Evolutionary conservation across 2,888 invertebrate genomes (phyloP).

Genomic region (Protula sp.): DNA sequence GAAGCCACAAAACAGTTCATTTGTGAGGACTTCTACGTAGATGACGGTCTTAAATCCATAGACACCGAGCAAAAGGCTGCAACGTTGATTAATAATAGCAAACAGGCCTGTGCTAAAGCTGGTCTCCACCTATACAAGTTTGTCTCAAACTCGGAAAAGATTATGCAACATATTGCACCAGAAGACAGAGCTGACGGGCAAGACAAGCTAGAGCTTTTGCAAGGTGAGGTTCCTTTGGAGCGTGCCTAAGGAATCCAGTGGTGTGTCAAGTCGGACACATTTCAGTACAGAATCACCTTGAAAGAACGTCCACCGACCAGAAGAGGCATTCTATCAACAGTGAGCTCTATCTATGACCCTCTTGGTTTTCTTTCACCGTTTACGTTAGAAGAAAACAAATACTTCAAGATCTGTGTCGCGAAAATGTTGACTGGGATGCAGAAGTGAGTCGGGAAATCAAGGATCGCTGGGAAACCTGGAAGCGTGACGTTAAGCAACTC

Average conservation of each 20-base stretch:
- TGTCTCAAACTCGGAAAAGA: conserved; percentile 15
- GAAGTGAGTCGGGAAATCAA: background rate
- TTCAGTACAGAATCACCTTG: conserved; percentile 1
- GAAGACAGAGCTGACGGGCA: conserved; percentile 12
- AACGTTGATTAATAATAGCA: too few relatives aligned
- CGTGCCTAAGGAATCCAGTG: conserved; percentile 14
- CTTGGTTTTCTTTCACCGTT: conserved; percentile 54
- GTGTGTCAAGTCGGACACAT: conserved; percentile 10
- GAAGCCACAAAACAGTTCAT: conserved; percentile 13
- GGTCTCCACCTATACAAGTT: conserved; percentile 22
- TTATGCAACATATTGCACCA: conserved; percentile 18
- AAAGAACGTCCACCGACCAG: conserved; percentile 2
- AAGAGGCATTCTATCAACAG: conserved; percentile 8
- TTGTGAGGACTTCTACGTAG: conserved; percentile 16
- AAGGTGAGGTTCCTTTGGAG: conserved; percentile 12
- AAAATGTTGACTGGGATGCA: conserved; percentile 6
- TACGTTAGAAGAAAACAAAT: conserved; percentile 23
- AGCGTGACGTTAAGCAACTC: background rate
- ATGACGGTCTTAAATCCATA: conserved; percentile 17
- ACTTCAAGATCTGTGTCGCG: conserved; percentile 3
- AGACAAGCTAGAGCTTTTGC: conserved; percentile 10
- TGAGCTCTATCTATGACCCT: conserved; percentile 10
- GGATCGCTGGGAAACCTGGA: conserved; percentile 6
- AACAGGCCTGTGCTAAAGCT: conserved; percentile 11
- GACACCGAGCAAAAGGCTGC: too few relatives aligned